A percentile compares a stretch with the other conserved stretches of the same genome.
Conservation (phyloP, 2,113 vertebrate genomes). For the Serilophus lunatus region DNA sequence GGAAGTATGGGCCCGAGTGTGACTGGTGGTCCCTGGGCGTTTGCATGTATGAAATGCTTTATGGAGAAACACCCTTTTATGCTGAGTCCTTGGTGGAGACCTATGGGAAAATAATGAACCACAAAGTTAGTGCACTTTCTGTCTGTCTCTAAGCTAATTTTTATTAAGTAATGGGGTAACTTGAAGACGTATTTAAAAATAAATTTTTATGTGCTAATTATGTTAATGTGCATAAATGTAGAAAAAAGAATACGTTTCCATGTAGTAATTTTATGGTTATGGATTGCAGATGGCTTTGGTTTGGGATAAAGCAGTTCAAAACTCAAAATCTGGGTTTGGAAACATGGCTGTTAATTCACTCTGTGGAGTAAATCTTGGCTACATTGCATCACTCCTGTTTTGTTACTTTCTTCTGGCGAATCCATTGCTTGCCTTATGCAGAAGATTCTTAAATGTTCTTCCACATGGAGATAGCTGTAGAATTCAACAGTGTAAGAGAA, state of each 20-base stretch:
- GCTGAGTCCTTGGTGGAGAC: constrained; percentile 98
- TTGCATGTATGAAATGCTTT: constrained; percentile 99
- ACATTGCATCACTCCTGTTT: not conserved
- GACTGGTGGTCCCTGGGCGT: constrained; percentile 99
- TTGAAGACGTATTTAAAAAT: not conserved
- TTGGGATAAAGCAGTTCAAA: not conserved
- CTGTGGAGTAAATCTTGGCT: not conserved
- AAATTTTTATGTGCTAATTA: not conserved
- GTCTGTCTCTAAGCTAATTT: constrained; percentile 15
- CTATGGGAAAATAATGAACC: constrained; percentile 99
- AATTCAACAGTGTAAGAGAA: not conserved
- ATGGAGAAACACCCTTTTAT: constrained; percentile 98
- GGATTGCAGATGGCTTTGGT: constrained; percentile 22
- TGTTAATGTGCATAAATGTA: not conserved
- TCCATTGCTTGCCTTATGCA: not conserved
- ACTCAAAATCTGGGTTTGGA: not conserved
- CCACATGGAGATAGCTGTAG: not conserved
- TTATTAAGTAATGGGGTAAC: not conserved
- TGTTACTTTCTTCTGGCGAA: not conserved
- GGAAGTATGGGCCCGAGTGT: constrained; percentile 96
- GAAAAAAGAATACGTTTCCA: not conserved
- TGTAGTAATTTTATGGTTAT: not conserved
- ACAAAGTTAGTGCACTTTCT: constrained; percentile 87
- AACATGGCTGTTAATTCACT: not conserved
- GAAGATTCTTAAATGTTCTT: constrained; percentile 9